A percentile compares a stretch with the other conserved stretches of the same genome.
phyloP scores from a whole-genome alignment of 2,113 vertebrate genomes.

The Etheostoma spectabile region DNA sequence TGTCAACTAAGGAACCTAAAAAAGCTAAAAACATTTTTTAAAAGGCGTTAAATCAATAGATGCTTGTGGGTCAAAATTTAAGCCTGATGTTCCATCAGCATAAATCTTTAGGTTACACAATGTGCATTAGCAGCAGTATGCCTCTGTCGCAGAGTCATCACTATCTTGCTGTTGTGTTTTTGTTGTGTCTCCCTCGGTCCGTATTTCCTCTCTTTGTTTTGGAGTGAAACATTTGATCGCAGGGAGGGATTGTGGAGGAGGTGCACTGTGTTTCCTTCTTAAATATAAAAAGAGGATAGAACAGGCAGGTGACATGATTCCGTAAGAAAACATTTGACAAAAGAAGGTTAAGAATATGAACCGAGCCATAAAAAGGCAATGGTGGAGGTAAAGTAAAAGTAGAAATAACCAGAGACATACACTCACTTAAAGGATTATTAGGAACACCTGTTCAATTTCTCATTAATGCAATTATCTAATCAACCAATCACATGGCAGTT shows the following conservation, averaged over 20 bases:
- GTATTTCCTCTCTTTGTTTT: no score
- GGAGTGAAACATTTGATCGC: no score
- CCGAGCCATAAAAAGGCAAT: slow-evolving; percentile 9
- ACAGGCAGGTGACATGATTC: slow-evolving; percentile 21
- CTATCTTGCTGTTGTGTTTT: not conserved
- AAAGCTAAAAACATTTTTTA: slow-evolving; percentile 41
- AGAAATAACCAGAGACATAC: no score
- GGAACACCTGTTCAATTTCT: no score
- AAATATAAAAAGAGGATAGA: not conserved
- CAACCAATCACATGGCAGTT: no score
- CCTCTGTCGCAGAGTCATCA: slow-evolving; percentile 57
- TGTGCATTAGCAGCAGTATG: slow-evolving; percentile 56
- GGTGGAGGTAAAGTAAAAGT: no score
- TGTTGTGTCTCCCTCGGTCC: no score
- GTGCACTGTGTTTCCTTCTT: no score
- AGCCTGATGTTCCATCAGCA: slow-evolving; percentile 60
- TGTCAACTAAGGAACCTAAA: slow-evolving; percentile 22
- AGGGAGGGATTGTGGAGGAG: no score
- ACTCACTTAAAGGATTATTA: no score
- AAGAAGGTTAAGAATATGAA: slow-evolving; percentile 10
- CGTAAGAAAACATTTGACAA: slow-evolving; percentile 19
- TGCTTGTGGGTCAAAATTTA: slow-evolving; percentile 40
- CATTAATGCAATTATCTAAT: no score
- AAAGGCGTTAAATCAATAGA: slow-evolving; percentile 57
- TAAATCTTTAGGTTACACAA: slow-evolving; percentile 61